phyloP scores from a whole-genome alignment of 2,113 vertebrate species.

The Sylvia atricapilla region DNA sequence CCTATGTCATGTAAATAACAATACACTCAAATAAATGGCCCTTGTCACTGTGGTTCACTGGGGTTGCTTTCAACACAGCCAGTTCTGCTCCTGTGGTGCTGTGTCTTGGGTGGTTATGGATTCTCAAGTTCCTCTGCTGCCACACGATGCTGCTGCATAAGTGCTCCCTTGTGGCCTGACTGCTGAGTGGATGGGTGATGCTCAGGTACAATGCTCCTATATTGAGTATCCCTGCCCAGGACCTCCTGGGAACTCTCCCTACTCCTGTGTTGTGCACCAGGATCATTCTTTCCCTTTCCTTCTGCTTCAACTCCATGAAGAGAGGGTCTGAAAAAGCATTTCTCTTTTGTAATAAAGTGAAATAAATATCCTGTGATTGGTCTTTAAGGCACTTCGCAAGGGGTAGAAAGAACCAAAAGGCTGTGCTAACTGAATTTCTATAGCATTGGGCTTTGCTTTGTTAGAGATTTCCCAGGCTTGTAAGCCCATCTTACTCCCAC shows the following conservation, averaged over 20 bases:
- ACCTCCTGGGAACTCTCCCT: neutral
- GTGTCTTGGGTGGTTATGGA: neutral
- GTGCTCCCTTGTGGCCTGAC: neutral
- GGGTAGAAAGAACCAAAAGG: neutral
- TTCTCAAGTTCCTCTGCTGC: neutral
- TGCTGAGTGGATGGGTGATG: neutral
- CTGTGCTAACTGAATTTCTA: neutral
- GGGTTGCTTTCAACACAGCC: neutral
- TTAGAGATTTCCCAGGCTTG: neutral
- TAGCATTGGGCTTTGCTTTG: neutral
- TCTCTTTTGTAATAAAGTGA: neutral
- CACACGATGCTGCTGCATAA: fast-evolving
- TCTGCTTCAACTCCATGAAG: neutral
- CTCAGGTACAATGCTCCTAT: fast-evolving
- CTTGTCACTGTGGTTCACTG: neutral
- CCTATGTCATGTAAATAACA: neutral
- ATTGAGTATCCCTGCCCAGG: neutral
- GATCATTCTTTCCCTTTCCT: neutral
- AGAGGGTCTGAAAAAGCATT: neutral
- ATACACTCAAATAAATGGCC: neutral
- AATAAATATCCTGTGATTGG: neutral
- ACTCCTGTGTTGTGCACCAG: neutral
- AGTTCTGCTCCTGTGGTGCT: neutral
- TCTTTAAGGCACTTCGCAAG: neutral
- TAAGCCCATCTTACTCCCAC: neutral